Base-by-base conservation (phyloP, 2,113 vertebrate genomes). In the Theristicus caerulescens region DNA sequence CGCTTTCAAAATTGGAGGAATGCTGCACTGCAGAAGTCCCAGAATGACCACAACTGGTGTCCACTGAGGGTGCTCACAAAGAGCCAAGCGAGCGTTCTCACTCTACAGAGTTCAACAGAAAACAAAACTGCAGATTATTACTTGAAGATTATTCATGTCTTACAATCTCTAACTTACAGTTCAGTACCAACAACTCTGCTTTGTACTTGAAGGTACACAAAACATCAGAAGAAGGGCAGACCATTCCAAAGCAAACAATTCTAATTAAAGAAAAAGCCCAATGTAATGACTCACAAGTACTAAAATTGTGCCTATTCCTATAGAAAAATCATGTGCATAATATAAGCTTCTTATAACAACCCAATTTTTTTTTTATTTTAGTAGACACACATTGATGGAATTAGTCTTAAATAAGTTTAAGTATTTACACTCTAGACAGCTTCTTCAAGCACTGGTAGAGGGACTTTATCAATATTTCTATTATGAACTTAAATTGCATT, bases 61-160 rank as follows among this genome's bases (percentile, higher is more conserved):
- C 99, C 99, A 99, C 98, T 99, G 99, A 21, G 99, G 99, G 74
- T 99, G 99, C 85, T 99, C 99, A 95, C 99, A 99, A 46, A 99
- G 98, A 4, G 99, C 99, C 97, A 99, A 96, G 2, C 99, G 99
- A 26, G 99, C 99, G 36, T 99, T 99, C 96, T 99, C 99, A 97
- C 99, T 99, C 99, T 99, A 64, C 2, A 6, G 36, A 72, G 21
- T 54, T 26, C 29, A 90, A 94, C 5, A 89, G 38, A 92, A 42
- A 85, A 89, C 0, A 16, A 46, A 87, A 80, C 2, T 25, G n/a
- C 9, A 67, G 27, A 61, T 81, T 80, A 64, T 52, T 32, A 73
- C n/a, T 80, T 11, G 44, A 84, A 78, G 40, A 46, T 26, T 66
- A 65, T 58, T 84, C 42, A 29, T 7, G 7, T 57, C 0, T 72